A percentile compares a stretch with the other conserved stretches of the same genome.
These are phyloP conservation scores for Megalurothrips usitatus DNA, from an alignment of 2,888 invertebrate genomes.

Conservation along the genomic window DNA sequence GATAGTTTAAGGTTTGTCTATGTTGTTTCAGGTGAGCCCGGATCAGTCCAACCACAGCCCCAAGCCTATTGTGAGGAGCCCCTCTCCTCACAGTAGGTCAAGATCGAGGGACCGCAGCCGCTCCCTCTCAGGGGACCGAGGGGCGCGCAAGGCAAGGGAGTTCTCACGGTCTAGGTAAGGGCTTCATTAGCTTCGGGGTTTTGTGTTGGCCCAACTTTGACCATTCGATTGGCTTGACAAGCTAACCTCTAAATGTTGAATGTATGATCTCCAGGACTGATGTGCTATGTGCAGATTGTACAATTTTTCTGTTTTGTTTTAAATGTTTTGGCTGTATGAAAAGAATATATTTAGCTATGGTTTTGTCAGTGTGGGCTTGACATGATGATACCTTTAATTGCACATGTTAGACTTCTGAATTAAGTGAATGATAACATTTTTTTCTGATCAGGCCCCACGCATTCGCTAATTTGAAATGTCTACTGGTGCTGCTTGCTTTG, in stretches of 20 bases:
- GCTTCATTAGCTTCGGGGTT: background rate
- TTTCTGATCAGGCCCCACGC: background rate
- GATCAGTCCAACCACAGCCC: constrained; percentile 13
- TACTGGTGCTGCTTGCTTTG: too few species aligned
- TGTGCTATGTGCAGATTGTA: too few species aligned
- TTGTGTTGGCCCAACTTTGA: background rate
- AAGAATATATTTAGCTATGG: background rate
- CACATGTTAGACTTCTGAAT: constrained; percentile 3
- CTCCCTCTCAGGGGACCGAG: background rate
- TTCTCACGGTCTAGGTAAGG: background rate
- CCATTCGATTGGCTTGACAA: too few species aligned
- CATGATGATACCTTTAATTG: background rate
- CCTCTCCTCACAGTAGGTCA: constrained; percentile 9
- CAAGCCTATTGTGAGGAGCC: constrained; percentile 10
- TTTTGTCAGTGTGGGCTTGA: background rate
- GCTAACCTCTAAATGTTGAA: too few species aligned
- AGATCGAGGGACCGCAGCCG: constrained; percentile 15
- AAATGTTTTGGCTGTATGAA: too few species aligned
- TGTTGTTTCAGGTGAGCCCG: background rate
- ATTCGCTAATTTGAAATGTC: background rate
- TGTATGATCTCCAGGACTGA: too few species aligned
- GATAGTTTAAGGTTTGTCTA: too few species aligned
- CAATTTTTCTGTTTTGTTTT: too few species aligned
- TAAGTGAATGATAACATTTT: background rate
- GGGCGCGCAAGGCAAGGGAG: background rate